Base-by-base conservation (phyloP, 2,797 vertebrate genomes). In the Eurystomus glaucurus region DNA sequence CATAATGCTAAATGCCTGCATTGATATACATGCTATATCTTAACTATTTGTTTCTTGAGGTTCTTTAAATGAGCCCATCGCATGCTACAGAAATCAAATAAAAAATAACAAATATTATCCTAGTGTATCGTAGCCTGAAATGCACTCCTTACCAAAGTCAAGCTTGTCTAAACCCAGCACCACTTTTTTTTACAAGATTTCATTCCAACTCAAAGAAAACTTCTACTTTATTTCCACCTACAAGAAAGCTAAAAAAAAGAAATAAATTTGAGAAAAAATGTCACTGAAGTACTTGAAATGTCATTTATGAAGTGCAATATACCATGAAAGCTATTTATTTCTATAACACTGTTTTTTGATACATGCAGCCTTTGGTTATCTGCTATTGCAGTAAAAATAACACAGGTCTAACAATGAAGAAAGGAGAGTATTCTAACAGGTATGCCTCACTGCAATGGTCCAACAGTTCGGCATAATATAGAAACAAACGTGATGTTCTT, bases 81-180 rank as follows among this genome's bases (percentile, higher is more conserved):
- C 11, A 7, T 2, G 2, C 31, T 60, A 39, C 39, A 81, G 50
- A 58, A 71, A 78, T 43, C 25, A 75, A 19, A 35, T 48, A 71
- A 76, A 81, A 93, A 89, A n/a, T 43, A 91, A 83, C 52, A 70
- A 66, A 87, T 10, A 79, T 83, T 88, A 85, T 78, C 61, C 68
- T 28, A 66, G 19, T 17, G n/a, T 14, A 80, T 41, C 37, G 69
- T 45, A 72, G 21, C 33, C 66, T 79, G 55, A 64, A 82, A 88
- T 15, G 5, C 8, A 41, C 52, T 85, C 17, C 19, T 81, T 65
- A 48, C 39, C 80, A 5, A 9, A 91, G 52, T 83, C 81, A 92
- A 92, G 39, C 48, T 83, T 28, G 5, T 51, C 29, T 33, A 19
- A 31, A 52, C 6, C 15, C 11, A 45, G 19, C 31, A 77, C 10